These are phyloP conservation scores for Drosophila rhopaloa DNA, from an alignment of 1,140 invertebrate species.

Conservation along the genomic window DNA sequence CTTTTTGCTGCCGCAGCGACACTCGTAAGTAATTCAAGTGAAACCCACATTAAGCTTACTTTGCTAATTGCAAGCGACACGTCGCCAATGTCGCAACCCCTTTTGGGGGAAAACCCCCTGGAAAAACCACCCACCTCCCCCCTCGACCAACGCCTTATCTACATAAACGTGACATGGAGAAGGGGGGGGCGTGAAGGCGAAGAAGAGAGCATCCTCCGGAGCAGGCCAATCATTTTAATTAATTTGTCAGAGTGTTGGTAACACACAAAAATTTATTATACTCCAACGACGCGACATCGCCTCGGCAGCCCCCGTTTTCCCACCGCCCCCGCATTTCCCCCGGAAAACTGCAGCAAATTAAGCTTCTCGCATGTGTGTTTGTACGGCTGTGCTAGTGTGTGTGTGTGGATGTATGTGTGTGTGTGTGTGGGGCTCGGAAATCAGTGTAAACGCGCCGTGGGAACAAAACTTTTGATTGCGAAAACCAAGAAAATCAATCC, in stretches of 20 bases:
- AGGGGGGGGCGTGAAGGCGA: not conserved
- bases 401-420: constrained; percentile 26
- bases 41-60: constrained; percentile 84
- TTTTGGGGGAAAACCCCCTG: not conserved
- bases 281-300: constrained; percentile 59
- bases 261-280: constrained; percentile 84
- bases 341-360: constrained; percentile 73
- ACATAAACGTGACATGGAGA: constrained; percentile 54
- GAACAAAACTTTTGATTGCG: constrained; percentile 79
- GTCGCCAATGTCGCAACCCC: constrained; percentile 56
- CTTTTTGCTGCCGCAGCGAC: constrained; percentile 22
- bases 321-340: not conserved
- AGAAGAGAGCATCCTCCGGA: constrained; percentile 33
- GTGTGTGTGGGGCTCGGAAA: constrained; percentile 56
- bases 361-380: constrained; percentile 47
- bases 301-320: not conserved
- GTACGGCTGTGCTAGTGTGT: constrained; percentile 19
- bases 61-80: constrained; percentile 84
- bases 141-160: constrained; percentile 53
- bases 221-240: constrained; percentile 84
- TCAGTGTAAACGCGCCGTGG: constrained; percentile 75
- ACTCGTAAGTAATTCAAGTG: constrained; percentile 83
- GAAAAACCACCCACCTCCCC: not conserved
- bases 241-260: constrained; percentile 84
- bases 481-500: constrained; percentile 79